Conservation (phyloP, 2,888 invertebrate genomes). For the Tenthredo notha region DNA sequence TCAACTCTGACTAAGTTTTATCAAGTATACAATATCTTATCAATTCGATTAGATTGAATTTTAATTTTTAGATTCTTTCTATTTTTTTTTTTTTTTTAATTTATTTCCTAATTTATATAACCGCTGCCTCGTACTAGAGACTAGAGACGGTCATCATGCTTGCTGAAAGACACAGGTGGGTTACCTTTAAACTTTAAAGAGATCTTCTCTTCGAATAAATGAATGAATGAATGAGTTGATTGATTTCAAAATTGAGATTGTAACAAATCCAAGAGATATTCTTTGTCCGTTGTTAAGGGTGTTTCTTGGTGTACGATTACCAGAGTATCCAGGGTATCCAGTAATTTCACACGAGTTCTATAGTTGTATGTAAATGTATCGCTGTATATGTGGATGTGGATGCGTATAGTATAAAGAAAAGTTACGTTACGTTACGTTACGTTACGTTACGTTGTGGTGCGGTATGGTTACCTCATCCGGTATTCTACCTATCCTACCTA, state of each 20-base stretch:
- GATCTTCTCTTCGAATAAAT: not conserved
- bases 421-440: constrained; percentile 24
- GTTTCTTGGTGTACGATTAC: constrained; percentile 48
- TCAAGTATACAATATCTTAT: too few relatives aligned
- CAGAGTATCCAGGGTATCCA: constrained; percentile 22
- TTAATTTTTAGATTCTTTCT: too few relatives aligned
- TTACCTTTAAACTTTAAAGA: not conserved
- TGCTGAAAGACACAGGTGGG: constrained; percentile 72
- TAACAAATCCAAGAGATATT: not conserved
- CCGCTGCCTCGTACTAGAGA: not conserved
- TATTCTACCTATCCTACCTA: constrained; percentile 56
- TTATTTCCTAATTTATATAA: constrained; percentile 55
- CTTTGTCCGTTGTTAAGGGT: constrained; percentile 37
- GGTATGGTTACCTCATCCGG: constrained; percentile 65
- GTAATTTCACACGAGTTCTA: not conserved
- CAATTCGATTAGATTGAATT: too few relatives aligned
- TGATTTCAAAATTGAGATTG: not conserved
- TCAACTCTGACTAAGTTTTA: too few relatives aligned
- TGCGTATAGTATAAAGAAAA: not conserved
- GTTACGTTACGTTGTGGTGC: constrained; percentile 19
- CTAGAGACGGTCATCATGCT: constrained; percentile 62
- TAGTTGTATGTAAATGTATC: not conserved
- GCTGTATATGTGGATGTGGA: not conserved
- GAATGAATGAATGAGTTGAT: not conserved
- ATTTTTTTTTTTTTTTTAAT: too few relatives aligned